Evolutionary conservation across 2,113 vertebrate genomes (phyloP).

Genomic region (Irena cyanogastra): DNA sequence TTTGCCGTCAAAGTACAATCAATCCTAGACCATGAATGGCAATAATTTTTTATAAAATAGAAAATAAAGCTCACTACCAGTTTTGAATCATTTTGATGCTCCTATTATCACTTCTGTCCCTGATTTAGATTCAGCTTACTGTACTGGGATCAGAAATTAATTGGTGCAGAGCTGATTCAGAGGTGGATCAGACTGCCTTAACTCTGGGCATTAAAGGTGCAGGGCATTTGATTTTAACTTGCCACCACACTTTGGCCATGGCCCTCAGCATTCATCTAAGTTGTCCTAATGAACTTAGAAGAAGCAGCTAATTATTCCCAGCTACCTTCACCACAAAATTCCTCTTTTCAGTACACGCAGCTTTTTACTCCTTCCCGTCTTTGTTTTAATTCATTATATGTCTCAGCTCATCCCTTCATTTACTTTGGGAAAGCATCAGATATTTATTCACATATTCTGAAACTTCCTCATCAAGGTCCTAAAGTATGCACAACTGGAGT

Average conservation of each 20-base stretch:
- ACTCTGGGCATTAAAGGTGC: not conserved
- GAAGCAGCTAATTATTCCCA: not conserved
- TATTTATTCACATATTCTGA: not conserved
- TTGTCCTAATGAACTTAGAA: not conserved
- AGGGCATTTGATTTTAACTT: not conserved
- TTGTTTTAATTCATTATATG: not conserved
- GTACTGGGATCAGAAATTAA: not conserved
- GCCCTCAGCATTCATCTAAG: not conserved
- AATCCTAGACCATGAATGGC: not conserved
- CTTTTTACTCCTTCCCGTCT: fast-evolving
- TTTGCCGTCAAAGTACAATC: not conserved
- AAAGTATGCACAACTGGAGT: not conserved
- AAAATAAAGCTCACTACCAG: not conserved
- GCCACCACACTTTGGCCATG: not conserved
- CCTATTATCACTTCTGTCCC: not conserved
- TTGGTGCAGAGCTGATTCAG: not conserved
- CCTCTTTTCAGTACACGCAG: not conserved
- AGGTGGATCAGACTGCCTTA: not conserved
- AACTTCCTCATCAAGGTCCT: not conserved
- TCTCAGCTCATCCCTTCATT: not conserved
- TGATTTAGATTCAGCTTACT: not conserved
- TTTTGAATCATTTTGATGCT: not conserved
- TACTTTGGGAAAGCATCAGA: not conserved
- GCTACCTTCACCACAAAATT: not conserved
- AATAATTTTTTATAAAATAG: not conserved